Base-by-base conservation (phyloP, 2,797 vertebrate genomes). In the Enteromius unitaeniatus region DNA sequence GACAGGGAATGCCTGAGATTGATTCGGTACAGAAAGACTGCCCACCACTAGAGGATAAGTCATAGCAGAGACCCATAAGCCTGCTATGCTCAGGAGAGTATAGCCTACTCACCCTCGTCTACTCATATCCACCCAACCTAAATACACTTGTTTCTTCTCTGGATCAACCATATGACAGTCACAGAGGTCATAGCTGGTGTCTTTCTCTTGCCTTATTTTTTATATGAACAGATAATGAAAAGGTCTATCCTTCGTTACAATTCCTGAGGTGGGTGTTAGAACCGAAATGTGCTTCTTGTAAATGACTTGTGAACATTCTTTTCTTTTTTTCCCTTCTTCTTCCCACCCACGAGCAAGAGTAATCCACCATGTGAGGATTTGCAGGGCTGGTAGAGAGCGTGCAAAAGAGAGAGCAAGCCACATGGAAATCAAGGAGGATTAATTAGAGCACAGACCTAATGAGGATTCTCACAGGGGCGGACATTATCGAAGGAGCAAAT, bases 371-470 rank as follows among this genome's bases (percentile, higher is more conserved):
- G 87, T 87, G 89, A 92, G 91, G 93, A 93, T 93, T 92, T 92
- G 87, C 76, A 88, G 79, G 26, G 82, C 72, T 51, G 23, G n/a
- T 37, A 45, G 88, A 75, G 84, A 92, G 88, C 91, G 92, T 23
- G 79, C 15, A 51, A 80, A 67, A 68, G n/a, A 83, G 53, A 49
- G 75, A 78, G 49, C 15, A 42, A 93, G 90, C 79, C 83, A 82
- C 60, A 9, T 90, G 79, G 90, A 92, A 93, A 93, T 91, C 91
- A 91, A 88, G 73, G 84, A 84, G 72, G 91, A 89, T 92, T 93
- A 95, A 92, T 93, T 92, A 92, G 89, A 93, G 88, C 82, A 88
- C 88, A 89, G 92, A 91, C 89, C 92, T 95, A 96, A 93, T 94
- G 93, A 94, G 89, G 88, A 37, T 89, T 92, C 91, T 89, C 84